Percentiles rank a stretch among this genome's conserved stretches.
phyloP scores from a whole-genome alignment of 2,797 vertebrate species.

The Phyllotis vaccarum region DNA sequence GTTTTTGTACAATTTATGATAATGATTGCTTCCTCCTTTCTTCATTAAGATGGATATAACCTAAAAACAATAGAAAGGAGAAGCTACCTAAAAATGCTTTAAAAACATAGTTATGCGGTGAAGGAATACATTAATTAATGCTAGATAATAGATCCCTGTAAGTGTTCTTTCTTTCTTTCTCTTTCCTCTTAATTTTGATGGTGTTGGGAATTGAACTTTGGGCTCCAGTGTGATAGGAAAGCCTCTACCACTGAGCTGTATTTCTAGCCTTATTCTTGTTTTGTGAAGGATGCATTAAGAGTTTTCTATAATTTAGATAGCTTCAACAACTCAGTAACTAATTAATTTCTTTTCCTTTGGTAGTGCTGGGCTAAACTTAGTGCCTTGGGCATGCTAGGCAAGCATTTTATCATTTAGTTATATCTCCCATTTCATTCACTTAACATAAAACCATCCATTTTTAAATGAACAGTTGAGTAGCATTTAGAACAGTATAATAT shows the following conservation, averaged over 20 bases:
- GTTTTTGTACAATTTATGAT: background rate
- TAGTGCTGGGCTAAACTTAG: background rate
- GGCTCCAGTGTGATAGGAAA: background rate
- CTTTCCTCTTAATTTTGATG: background rate
- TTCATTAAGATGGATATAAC: background rate
- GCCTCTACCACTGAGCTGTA: background rate
- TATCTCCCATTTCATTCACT: background rate
- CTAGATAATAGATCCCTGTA: background rate
- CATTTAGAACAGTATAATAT: background rate
- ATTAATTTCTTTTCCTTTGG: too few relatives aligned
- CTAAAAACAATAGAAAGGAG: background rate
- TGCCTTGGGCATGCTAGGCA: background rate
- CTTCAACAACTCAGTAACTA: background rate
- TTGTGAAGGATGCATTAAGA: background rate
- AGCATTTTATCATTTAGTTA: background rate
- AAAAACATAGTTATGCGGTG: background rate
- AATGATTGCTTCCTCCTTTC: background rate
- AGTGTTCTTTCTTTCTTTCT: rapidly evolving
- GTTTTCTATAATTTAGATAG: background rate
- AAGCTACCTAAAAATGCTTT: background rate
- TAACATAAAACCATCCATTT: background rate
- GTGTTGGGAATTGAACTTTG: background rate
- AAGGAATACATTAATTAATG: background rate
- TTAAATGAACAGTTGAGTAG: background rate
- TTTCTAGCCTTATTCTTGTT: background rate